Evolutionary conservation across 2,888 invertebrate species (phyloP).

Genomic region (Tribolium freemani): DNA sequence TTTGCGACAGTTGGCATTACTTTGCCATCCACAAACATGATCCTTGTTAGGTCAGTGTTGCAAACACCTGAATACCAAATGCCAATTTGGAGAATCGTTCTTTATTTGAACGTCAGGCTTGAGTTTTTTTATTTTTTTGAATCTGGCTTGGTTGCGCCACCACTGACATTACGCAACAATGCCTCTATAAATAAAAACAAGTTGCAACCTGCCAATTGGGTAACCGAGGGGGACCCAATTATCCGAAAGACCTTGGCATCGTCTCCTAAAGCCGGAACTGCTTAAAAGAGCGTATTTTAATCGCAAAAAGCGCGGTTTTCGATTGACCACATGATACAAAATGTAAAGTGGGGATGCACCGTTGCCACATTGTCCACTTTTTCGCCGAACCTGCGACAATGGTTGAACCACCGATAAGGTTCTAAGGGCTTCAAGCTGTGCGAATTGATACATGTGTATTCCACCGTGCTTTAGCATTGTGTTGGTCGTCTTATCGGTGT

Average conservation of each 20-base stretch:
- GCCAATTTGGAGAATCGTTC: not conserved
- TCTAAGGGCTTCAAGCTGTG: not conserved
- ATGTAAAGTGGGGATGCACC: not conserved
- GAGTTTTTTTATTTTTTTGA: not conserved
- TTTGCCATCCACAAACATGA: too few species aligned
- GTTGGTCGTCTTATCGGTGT: not conserved
- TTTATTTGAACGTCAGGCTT: not conserved
- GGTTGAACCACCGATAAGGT: not conserved
- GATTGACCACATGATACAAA: conserved; percentile 20
- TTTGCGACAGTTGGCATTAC: too few species aligned
- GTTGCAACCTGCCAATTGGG: conserved; percentile 2
- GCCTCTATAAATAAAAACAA: conserved; percentile 4
- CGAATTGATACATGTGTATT: not conserved
- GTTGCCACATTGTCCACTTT: not conserved
- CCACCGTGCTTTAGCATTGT: not conserved
- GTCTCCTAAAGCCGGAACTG: conserved; percentile 19
- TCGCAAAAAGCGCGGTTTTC: conserved; percentile 21
- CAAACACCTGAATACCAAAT: too few species aligned
- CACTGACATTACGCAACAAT: conserved; percentile 1
- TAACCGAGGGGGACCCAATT: not conserved
- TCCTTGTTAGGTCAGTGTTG: too few species aligned
- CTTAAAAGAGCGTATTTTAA: conserved; percentile 15
- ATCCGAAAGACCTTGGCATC: not conserved
- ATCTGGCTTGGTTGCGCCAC: not conserved
- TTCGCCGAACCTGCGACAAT: not conserved